These are phyloP conservation scores for Drosophila pegasa DNA, from an alignment of 2,888 invertebrate species.

Conservation along the genomic window DNA sequence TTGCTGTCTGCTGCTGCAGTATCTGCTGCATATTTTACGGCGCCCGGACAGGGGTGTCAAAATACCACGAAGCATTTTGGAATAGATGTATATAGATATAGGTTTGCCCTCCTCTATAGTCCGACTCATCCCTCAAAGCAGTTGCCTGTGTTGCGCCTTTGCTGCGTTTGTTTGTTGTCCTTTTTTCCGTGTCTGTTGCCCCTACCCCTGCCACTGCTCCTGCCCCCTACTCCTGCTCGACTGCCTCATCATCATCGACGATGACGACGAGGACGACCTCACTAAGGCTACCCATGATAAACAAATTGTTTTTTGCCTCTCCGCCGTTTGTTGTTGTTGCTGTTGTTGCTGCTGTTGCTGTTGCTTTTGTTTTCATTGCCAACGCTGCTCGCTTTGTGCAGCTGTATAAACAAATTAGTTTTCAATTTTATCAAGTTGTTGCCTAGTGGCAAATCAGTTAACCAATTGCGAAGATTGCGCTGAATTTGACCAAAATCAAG, in stretches of 20 bases:
- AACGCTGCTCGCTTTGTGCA: constrained; percentile 75
- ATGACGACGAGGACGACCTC: constrained; percentile 37
- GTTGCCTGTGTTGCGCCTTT: constrained; percentile 36
- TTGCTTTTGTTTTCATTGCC: constrained; percentile 64
- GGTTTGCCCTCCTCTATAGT: neutral
- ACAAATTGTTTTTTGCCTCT: constrained; percentile 65
- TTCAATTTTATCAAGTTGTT: constrained; percentile 72
- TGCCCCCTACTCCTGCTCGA: constrained; percentile 5
- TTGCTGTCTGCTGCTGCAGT: constrained; percentile 32
- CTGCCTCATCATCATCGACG: constrained; percentile 57
- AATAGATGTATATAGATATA: neutral
- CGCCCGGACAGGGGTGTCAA: constrained; percentile 79
- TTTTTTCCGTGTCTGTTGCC: constrained; percentile 55
- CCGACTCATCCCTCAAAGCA: constrained; percentile 12
- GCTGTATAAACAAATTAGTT: constrained; percentile 83
- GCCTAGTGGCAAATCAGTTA: constrained; percentile 49
- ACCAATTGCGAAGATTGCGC: constrained; percentile 2
- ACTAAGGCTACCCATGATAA: constrained; percentile 75
- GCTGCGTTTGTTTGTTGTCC: constrained; percentile 72
- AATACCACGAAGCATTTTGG: constrained; percentile 48
- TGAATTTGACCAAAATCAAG: constrained; percentile 1
- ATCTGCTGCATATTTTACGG: constrained; percentile 68
- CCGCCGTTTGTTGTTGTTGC: constrained; percentile 15
- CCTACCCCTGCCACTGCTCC: constrained; percentile 14
- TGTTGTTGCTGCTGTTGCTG: constrained; percentile 21